Evolutionary conservation across 2,113 vertebrate genomes (phyloP), one percentile per base, ranked within the genome.

Genomic region (Syngnathoides biaculeatus): DNA sequence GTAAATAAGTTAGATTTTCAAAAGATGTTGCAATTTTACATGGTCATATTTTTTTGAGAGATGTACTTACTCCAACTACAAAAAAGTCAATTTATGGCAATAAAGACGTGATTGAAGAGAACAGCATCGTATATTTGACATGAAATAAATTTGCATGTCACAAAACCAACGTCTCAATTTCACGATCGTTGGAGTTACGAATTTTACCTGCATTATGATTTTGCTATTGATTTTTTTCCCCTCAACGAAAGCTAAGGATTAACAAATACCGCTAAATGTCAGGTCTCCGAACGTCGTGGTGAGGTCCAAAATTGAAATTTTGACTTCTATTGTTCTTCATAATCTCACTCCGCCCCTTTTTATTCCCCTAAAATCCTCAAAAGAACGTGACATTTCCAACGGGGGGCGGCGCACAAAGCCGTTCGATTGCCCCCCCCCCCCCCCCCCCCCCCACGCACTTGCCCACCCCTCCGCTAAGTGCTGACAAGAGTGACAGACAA

Each of bases 401-500:
- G n/a, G n/a, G n/a, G n/a, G n/a, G n/a, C n/a, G n/a, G n/a, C n/a
- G n/a, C n/a, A n/a, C n/a, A n/a, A n/a, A n/a, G n/a, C n/a, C n/a
- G n/a, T n/a, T 57, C 55, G 55, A 27, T 9, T 55, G 52, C 22
- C 52, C 4, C 8, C 9, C 48, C 4, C 0, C n/a, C n/a, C 0
- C 2, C 5, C 55, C 1, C 2, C 15, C 17, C 9, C 8, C n/a
- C 2, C 24, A 22, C 45, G 45, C 40, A 38, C 9, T 30, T 35
- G 19, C 60, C 0, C 8, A 43, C 63, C 13, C 10, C 60, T 26
- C 47, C n/a, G 64, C 26, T 22, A 73, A n/a, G 48, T 57, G 57
- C 65, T 57, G 70, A 71, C 71, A 67, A 67, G 47, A 62, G 56
- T 76, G 79, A 75, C 63, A 65, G 78, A 79, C 50, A 63, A 68